A percentile compares a stretch with the other conserved stretches of the same genome.
Evolutionary conservation across 2,113 vertebrate species (phyloP).

Genomic region (Narcine bancroftii): DNA sequence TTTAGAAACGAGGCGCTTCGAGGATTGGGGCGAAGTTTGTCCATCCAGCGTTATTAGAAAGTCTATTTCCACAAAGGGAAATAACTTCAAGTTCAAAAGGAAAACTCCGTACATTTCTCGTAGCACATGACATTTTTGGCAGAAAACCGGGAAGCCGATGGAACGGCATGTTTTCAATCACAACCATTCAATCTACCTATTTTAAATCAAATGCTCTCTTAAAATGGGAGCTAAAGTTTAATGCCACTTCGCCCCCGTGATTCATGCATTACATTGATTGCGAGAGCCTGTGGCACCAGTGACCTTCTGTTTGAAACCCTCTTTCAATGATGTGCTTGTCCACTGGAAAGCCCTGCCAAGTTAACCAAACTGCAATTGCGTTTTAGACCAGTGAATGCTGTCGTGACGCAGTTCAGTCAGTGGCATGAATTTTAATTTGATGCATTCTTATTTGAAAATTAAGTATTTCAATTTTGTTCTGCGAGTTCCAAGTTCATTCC

Average conservation of each 20-base stretch:
- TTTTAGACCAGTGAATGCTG: background rate
- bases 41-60: background rate
- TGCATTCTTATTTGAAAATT: background rate
- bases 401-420: background rate
- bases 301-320: background rate
- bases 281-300: background rate
- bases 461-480: background rate
- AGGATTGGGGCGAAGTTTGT: background rate
- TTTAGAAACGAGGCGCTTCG: background rate
- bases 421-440: background rate
- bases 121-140: background rate
- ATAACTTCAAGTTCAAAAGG: background rate
- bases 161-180: conserved; percentile 17
- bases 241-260: background rate
- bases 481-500: no score
- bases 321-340: background rate
- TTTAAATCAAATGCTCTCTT: background rate
- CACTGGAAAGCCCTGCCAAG: background rate
- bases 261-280: background rate
- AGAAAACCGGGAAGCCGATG: background rate
- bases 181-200: background rate
- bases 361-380: background rate
- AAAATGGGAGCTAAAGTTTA: conserved; percentile 17
- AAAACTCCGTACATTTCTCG: background rate
- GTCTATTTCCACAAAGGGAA: background rate